A percentile compares a stretch with the other conserved stretches of the same genome.
phyloP scores from a whole-genome alignment of 2,888 invertebrate genomes.

The Mythimna pallens region DNA sequence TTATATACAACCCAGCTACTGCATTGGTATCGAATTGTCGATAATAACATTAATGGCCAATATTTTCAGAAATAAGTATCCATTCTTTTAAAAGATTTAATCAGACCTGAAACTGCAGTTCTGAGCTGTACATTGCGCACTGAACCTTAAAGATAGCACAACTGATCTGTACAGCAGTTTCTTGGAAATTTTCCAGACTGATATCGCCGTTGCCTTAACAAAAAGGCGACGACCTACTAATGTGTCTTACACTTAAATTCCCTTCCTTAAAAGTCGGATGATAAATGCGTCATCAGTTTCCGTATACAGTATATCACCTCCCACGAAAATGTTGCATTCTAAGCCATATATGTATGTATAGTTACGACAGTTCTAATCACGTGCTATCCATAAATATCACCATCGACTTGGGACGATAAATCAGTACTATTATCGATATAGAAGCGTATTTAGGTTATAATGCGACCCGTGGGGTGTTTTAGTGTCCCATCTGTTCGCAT shows the following conservation, averaged over 20 bases:
- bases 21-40: not conserved
- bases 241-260: slow-evolving; percentile 25
- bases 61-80: not conserved
- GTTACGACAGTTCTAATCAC: slow-evolving; percentile 59
- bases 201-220: slow-evolving; percentile 38
- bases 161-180: slow-evolving; percentile 38
- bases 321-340: slow-evolving; percentile 49
- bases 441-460: slow-evolving; percentile 64
- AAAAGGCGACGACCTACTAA: slow-evolving; percentile 32
- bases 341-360: slow-evolving; percentile 3
- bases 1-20: not conserved
- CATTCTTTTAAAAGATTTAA: slow-evolving; percentile 37
- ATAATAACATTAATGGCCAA: not conserved
- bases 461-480: slow-evolving; percentile 59
- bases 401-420: slow-evolving; percentile 67
- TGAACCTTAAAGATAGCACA: slow-evolving; percentile 42
- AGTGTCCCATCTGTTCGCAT: slow-evolving; percentile 57
- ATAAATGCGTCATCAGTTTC: slow-evolving; percentile 39
- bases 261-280: slow-evolving; percentile 25
- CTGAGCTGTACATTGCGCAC: slow-evolving; percentile 27
- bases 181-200: slow-evolving; percentile 51
- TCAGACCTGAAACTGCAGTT: slow-evolving; percentile 9
- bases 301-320: slow-evolving; percentile 42
- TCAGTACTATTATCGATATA: slow-evolving; percentile 64
- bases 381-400: slow-evolving; percentile 64